Base-by-base conservation (phyloP, 2,888 invertebrate species). In the Machimus atricapillus region DNA sequence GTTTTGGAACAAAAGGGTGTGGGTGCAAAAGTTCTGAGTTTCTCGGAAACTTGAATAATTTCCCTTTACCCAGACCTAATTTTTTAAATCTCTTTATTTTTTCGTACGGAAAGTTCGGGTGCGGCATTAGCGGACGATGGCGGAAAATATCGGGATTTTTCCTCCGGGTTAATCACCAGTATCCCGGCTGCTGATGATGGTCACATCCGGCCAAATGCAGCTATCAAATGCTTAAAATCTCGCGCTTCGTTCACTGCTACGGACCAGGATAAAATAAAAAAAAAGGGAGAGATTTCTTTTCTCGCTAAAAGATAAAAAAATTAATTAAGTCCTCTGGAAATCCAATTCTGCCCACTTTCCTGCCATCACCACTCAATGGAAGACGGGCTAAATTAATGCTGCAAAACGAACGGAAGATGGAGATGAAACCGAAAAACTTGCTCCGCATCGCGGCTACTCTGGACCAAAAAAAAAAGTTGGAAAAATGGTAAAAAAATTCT, bases 141-240 rank as follows among this genome's bases (percentile, higher is more conserved):
- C 19, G 27, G 9, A 66, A 66, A 66, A 66, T 66, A 66, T 66
- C 27, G 66, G 76, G 7, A 82, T 82, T 82, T 82, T 66, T 82
- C 82, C 82, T 82, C 19, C 66, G 82, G 74, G 85, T 85, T 85
- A 85, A 85, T 74, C 85, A 74, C 46, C 74, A 40, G 40, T 31
- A 43, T 85, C 43, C 74, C 85, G 34, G 37, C 78, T 86, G 86
- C 52, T 86, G 86, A 86, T 78, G 86, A 58, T 86, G 77, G 86
- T 77, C 77, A 58, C 56, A 78, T 78, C 86, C 77, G 86, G 77
- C 40, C 74, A 85, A 85, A 73, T 85, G 85, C 85, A 85, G 74
- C 74, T 85, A 85, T 85, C 85, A 85, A 85, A 85, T 85, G 43
- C 74, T 85, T 85, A 40, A 85, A 85, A 85, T 85, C 85, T 85